These are phyloP conservation scores for Conistra vaccinii DNA, from an alignment of 2,888 invertebrate species.

Conservation along the genomic window DNA sequence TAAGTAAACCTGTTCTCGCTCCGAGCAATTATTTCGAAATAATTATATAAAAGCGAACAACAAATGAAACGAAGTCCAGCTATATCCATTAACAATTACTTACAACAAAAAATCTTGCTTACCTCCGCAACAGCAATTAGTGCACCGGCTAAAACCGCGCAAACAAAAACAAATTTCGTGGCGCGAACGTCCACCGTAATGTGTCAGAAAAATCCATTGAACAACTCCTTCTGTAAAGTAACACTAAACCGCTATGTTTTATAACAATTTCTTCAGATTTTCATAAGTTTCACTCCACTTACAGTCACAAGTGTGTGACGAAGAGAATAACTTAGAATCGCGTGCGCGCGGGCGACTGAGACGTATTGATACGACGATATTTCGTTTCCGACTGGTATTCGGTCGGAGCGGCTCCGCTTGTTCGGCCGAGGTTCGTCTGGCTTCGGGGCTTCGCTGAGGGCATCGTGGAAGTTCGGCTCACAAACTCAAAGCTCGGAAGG, in stretches of 20 bases:
- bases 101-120: constrained; percentile 81
- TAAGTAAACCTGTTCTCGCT: constrained; percentile 56
- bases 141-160: constrained; percentile 78
- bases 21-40: constrained; percentile 49
- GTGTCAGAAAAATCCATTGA: constrained; percentile 70
- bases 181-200: constrained; percentile 70
- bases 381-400: constrained; percentile 75
- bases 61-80: constrained; percentile 61
- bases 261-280: constrained; percentile 68
- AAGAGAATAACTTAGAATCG: constrained; percentile 82
- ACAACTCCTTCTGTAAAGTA: constrained; percentile 52
- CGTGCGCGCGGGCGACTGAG: constrained; percentile 69
- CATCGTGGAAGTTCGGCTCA: constrained; percentile 60
- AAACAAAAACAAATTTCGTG: constrained; percentile 79
- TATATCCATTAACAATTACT: constrained; percentile 66
- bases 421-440: constrained; percentile 53
- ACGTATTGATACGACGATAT: constrained; percentile 77
- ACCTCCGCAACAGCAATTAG: constrained; percentile 86
- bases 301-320: constrained; percentile 84
- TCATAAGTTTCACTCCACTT: constrained; percentile 85
- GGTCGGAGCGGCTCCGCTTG: constrained; percentile 50
- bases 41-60: constrained; percentile 48
- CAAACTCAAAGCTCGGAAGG: constrained; percentile 59
- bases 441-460: constrained; percentile 57
- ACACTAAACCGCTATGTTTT: constrained; percentile 61